Percentiles rank a stretch among this genome's conserved stretches.
These are phyloP conservation scores for Champsocephalus gunnari DNA, from an alignment of 2,797 vertebrate species.

Conservation along the genomic window DNA sequence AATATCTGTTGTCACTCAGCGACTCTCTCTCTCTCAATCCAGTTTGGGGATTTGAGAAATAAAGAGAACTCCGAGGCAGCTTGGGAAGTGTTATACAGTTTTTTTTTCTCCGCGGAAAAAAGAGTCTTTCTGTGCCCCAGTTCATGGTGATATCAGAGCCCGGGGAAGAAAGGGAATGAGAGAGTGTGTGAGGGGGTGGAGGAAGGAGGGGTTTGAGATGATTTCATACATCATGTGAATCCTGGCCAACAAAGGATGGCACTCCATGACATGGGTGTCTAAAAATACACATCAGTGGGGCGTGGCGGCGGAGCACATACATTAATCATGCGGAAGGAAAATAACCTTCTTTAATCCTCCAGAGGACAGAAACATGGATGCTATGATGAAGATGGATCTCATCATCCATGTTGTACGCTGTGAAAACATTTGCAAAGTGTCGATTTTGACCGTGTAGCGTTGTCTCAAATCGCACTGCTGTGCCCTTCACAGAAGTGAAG, in stretches of 20 bases:
- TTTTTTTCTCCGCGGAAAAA: slow-evolving; percentile 42
- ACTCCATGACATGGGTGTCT: slow-evolving; percentile 51
- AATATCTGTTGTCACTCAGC: slow-evolving; percentile 12
- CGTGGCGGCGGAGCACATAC: slow-evolving; percentile 37
- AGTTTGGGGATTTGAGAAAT: slow-evolving; percentile 19
- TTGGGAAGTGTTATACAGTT: background rate
- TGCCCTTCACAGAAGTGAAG: no score
- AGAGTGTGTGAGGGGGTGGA: slow-evolving; percentile 1
- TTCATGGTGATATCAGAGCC: slow-evolving; percentile 58
- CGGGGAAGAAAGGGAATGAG: background rate
- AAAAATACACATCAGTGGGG: slow-evolving; percentile 62
- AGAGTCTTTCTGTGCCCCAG: slow-evolving; percentile 79
- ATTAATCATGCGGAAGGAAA: slow-evolving; percentile 60
- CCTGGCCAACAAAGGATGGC: slow-evolving; percentile 57
- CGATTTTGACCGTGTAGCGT: no score
- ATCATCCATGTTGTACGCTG: no score
- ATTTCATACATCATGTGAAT: slow-evolving; percentile 72
- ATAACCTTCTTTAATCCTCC: background rate
- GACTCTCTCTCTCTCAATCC: slow-evolving; percentile 13
- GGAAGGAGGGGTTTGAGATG: slow-evolving; percentile 47
- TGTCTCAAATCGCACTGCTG: no score
- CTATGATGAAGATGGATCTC: background rate
- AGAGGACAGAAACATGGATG: background rate
- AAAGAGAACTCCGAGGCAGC: background rate
- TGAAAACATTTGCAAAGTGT: no score